Base-by-base conservation (phyloP, 92 coral and sea anemone genomes). In the Montipora capitata region DNA sequence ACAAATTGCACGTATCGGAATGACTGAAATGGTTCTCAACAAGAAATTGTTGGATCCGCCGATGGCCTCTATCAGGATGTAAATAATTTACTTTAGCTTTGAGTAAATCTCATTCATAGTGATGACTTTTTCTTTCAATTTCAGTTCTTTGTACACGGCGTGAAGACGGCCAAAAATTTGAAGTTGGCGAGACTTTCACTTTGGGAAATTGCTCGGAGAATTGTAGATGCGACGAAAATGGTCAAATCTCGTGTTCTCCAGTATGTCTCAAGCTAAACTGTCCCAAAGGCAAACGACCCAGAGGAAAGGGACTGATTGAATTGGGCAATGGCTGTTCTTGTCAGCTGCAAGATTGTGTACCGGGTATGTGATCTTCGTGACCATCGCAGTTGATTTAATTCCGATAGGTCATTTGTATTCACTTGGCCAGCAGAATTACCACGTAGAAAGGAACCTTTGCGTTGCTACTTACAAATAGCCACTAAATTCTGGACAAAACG, bases 141-240 rank as follows among this genome's bases (percentile, higher is more conserved):
- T 20, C 74, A 89, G 96, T 68, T 51, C 49, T 74, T 62, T 93
- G 96, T 49, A 80, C 78, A 86, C 79, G 85, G 49, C 69, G 59
- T 2, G 84, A 52, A 8, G 74, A 71, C 71, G 68, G 61, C 67
- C 40, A 80, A 56, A 84, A 85, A 49, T 95, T 90, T 77, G 90
- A 90, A 73, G 86, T 88, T 20, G 96, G 93, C 16, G 93, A 90
- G 66, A 90, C 94, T 3, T 95, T 87, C 69, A 83, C 68, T 40
- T 83, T 84, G 5, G 87, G 71, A 15, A 91, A 87, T 76, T 95
- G 98, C 68, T 86, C 92, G 2, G 75, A 90, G 59, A 81, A 52
- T 58, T 95, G 98, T 74, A 86, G 89, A 18, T 95, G 98, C 66
- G 91, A 86, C 20, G 92, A 87, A 42, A 93, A 95, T 42, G 96